phyloP scores from a whole-genome alignment of 1,140 invertebrate genomes.

The Pseudomyrmex pallidus region DNA sequence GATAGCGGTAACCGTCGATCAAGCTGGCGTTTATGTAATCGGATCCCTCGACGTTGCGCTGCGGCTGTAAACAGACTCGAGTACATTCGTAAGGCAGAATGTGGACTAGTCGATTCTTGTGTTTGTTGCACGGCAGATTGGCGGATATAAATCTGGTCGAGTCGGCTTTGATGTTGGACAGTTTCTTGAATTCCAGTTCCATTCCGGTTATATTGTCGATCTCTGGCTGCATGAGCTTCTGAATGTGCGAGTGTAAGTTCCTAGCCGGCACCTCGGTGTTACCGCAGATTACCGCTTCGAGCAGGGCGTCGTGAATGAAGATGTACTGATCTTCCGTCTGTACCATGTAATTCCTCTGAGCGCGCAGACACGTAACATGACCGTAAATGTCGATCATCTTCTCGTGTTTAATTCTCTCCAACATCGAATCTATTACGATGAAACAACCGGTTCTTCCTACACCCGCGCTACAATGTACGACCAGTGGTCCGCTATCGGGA shows the following conservation, averaged over 20 bases:
- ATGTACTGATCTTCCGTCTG: constrained; percentile 99
- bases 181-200: constrained; percentile 99
- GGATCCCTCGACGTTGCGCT: constrained; percentile 96
- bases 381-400: constrained; percentile 99
- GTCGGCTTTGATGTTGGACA: constrained; percentile 97
- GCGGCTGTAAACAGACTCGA: constrained; percentile 96
- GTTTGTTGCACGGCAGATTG: constrained; percentile 98
- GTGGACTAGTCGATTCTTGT: constrained; percentile 98
- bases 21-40: constrained; percentile 99
- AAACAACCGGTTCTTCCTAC: constrained; percentile 99
- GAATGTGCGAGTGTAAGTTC: constrained; percentile 97
- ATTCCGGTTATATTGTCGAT: constrained; percentile 97
- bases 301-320: constrained; percentile 98
- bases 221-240: constrained; percentile 93
- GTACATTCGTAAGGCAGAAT: constrained; percentile 99
- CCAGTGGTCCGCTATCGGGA: constrained; percentile 95
- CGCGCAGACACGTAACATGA: constrained; percentile 98
- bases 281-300: constrained; percentile 98
- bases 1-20: constrained; percentile 97
- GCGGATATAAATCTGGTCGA: constrained; percentile 97
- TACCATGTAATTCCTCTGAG: constrained; percentile 98
- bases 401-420: constrained; percentile 97
- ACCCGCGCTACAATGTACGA: constrained; percentile 99
- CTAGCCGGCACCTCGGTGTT: constrained; percentile 97
- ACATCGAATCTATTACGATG: constrained; percentile 99